These are phyloP conservation scores for Myopa tessellatipennis DNA, from an alignment of 2,888 invertebrate species.

Conservation along the genomic window DNA sequence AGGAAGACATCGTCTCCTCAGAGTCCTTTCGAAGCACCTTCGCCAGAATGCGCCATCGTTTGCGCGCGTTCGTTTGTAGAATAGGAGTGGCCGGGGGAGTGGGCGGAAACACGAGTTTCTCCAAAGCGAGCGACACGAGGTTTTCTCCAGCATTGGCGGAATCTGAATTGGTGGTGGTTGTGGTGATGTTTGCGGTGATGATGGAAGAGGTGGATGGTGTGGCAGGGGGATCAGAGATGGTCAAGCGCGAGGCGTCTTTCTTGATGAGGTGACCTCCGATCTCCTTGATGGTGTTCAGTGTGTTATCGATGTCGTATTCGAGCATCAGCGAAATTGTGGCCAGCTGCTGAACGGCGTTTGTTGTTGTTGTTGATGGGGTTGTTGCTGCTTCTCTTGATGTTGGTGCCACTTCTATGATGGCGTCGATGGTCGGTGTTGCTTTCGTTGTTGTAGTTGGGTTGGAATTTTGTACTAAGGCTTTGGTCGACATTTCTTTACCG, in stretches of 20 bases:
- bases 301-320: slow-evolving; percentile 67
- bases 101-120: slow-evolving; percentile 54
- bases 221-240: neutral
- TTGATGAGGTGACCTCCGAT: slow-evolving; percentile 53
- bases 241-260: neutral
- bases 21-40: slow-evolving; percentile 71
- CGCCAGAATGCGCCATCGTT: slow-evolving; percentile 78
- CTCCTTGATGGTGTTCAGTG: slow-evolving; percentile 65
- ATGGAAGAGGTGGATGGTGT: neutral
- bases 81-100: slow-evolving; percentile 64
- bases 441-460: slow-evolving; percentile 1
- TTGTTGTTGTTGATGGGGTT: neutral
- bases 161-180: slow-evolving; percentile 28
- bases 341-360: slow-evolving; percentile 47
- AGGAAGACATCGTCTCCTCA: slow-evolving; percentile 64
- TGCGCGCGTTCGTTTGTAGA: slow-evolving; percentile 71
- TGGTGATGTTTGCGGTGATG: slow-evolving; percentile 32
- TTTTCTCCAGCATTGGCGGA: slow-evolving; percentile 25
- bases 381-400: neutral
- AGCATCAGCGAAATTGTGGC: slow-evolving; percentile 65
- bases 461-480: slow-evolving; percentile 11
- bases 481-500: slow-evolving; percentile 1
- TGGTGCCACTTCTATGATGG: slow-evolving; percentile 37
- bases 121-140: slow-evolving; percentile 10
- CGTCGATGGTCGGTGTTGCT: slow-evolving; percentile 29